Percentiles rank a stretch among this genome's conserved stretches.
These are phyloP conservation scores for Platycheirus albimanus DNA, from an alignment of 2,888 invertebrate genomes.

Conservation along the genomic window DNA sequence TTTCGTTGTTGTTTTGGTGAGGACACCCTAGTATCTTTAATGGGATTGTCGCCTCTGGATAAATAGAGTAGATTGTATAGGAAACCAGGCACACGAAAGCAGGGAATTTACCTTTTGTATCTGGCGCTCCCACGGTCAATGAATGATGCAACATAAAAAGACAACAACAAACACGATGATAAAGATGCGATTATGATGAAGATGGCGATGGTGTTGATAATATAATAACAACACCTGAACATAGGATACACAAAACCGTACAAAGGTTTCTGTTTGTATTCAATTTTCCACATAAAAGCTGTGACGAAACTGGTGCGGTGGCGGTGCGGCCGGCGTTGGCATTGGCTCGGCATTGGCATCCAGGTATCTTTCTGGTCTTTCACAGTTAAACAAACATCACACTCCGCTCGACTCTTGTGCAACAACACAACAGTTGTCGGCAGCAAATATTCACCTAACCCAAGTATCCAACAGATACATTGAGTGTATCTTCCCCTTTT, in stretches of 20 bases:
- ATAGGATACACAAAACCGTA: conserved; percentile 33
- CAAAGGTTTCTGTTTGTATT: conserved; percentile 57
- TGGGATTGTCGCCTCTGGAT: conserved; percentile 54
- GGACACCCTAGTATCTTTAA: neutral
- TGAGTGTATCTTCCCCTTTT: conserved; percentile 25
- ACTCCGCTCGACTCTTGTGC: conserved; percentile 39
- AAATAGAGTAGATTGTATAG: conserved; percentile 44
- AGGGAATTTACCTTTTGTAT: conserved; percentile 21
- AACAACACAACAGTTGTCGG: conserved; percentile 33
- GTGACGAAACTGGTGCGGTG: conserved; percentile 1
- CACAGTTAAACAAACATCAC: conserved; percentile 44
- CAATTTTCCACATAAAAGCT: conserved; percentile 60
- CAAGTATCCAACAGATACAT: neutral
- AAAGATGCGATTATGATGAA: conserved; percentile 10
- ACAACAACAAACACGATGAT: neutral
- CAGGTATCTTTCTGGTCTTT: neutral
- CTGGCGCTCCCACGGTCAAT: conserved; percentile 70
- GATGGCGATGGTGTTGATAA: conserved; percentile 34
- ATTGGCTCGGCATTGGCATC: no score
- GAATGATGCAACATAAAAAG: conserved; percentile 25
- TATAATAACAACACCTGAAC: conserved; percentile 67
- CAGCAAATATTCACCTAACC: conserved; percentile 20
- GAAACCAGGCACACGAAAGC: conserved; percentile 17
- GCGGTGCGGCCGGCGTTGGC: neutral
- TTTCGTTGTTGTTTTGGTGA: neutral